Evolutionary conservation across 2,888 invertebrate species (phyloP), one percentile per base, ranked within the genome.

Genomic region (Cylindroiulus punctatus): DNA sequence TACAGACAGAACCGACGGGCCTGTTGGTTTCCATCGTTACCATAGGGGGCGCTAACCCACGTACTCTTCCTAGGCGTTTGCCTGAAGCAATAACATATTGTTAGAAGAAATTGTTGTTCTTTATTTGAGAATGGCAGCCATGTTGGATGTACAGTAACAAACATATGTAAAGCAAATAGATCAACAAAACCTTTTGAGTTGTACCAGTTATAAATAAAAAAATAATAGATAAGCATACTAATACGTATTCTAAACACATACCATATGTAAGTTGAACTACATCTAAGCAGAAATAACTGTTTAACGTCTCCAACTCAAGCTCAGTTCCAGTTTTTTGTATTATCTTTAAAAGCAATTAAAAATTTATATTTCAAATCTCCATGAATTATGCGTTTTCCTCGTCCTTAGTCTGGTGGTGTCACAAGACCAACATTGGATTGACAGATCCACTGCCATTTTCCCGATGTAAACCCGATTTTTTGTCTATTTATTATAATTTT

Each of bases 291-390:
- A 83, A 83, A 83, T 83, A 83, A 83, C 83, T 83, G 83, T 83
- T 83, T 83, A 76, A 30, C 44, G 40, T 83, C 83, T 83, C 44
- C 83, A 83, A 83, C 40, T 40, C 44, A 83, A 83, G 83, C 83
- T 83, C 83, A 83, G 83, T 83, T 83, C 83, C 40, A 83, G 83
- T 83, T 83, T 83, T 83, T 83, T 83, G 83, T 83, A 83, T 83
- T 83, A 83, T 83, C 83, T 83, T 83, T 44, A 83, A 83, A 83
- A 83, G 83, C 40, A 40, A 83, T 42, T 83, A 42, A 83, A 83
- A 36, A 83, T 83, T 83, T 83, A 83, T 83, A 83, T 83, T 83
- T 83, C 83, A 83, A 83, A 83, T 83, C 83, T 83, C 76, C 22
- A 76, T 76, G 76, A 76, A 76, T 76, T 76, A 22, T 76, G 76